Conservation (phyloP, 2,797 vertebrate species). For the Semaprochilodus insignis region DNA sequence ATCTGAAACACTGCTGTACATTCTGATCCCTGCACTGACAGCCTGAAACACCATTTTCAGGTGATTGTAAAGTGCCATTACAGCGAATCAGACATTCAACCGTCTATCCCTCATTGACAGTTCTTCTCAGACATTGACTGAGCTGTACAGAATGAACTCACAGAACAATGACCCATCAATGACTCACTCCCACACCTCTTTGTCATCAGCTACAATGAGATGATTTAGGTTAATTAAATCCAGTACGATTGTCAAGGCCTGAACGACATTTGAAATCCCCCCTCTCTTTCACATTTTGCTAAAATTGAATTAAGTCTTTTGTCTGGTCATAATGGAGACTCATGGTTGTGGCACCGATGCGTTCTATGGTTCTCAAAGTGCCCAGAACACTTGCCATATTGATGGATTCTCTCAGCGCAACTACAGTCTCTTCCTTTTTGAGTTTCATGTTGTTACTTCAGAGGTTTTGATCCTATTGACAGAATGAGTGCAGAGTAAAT, state of each 20-base stretch:
- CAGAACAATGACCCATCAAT: slow-evolving; percentile 80
- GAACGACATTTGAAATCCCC: slow-evolving; percentile 65
- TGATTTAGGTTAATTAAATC: slow-evolving; percentile 82
- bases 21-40: slow-evolving; percentile 39
- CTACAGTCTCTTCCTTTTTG: slow-evolving; percentile 11
- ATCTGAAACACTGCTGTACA: slow-evolving; percentile 5
- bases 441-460: slow-evolving; percentile 29
- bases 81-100: slow-evolving; percentile 63
- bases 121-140: slow-evolving; percentile 71
- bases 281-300: slow-evolving; percentile 68
- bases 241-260: slow-evolving; percentile 77
- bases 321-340: slow-evolving; percentile 65
- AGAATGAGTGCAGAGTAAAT: slow-evolving; percentile 68
- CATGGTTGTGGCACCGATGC: slow-evolving; percentile 50
- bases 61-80: slow-evolving; percentile 55
- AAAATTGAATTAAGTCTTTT: slow-evolving; percentile 77
- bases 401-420: slow-evolving; percentile 32
- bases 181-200: slow-evolving; percentile 74
- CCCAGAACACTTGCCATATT: slow-evolving; percentile 38
- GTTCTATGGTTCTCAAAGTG: slow-evolving; percentile 43
- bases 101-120: slow-evolving; percentile 63
- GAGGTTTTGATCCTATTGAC: slow-evolving; percentile 48
- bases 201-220: slow-evolving; percentile 82
- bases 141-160: slow-evolving; percentile 70
- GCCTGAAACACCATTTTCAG: slow-evolving; percentile 51